These are phyloP conservation scores for Diphyllodes magnificus DNA, from an alignment of 2,113 vertebrate species.

Conservation along the genomic window DNA sequence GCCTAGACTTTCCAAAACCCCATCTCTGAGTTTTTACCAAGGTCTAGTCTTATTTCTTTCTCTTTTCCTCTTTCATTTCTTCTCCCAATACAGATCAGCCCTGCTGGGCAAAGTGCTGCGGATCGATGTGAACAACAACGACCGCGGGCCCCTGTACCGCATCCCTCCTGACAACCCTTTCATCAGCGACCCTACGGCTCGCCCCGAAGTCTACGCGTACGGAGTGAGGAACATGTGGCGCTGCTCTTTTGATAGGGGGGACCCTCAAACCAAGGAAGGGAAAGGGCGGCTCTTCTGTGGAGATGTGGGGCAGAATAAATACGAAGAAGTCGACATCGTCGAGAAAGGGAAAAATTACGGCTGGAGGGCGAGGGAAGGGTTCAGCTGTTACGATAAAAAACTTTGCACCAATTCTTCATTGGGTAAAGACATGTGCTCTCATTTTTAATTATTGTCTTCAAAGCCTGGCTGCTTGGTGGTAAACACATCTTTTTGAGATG, in stretches of 20 bases:
- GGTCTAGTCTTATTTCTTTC: not conserved
- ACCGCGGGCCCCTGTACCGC: conserved; percentile 79
- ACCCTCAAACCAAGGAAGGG: conserved; percentile 78
- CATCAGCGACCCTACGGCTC: conserved; percentile 69
- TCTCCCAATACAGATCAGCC: conserved; percentile 74
- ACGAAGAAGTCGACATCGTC: conserved; percentile 90
- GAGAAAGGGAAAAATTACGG: conserved; percentile 91
- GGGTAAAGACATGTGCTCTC: conserved; percentile 68
- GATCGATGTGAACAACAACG: conserved; percentile 83
- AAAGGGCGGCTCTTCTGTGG: conserved; percentile 93
- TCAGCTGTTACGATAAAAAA: conserved; percentile 94
- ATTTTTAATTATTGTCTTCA: not conserved
- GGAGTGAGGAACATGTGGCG: conserved; percentile 98
- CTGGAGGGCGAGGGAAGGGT: conserved; percentile 94
- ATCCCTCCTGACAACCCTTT: conserved; percentile 92
- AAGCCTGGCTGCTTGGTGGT: not conserved
- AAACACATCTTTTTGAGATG: not conserved
- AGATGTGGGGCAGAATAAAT: conserved; percentile 96
- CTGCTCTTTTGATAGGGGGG: conserved; percentile 91
- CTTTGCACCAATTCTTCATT: conserved; percentile 88
- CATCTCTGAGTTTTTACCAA: not conserved
- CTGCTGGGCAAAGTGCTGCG: conserved; percentile 94
- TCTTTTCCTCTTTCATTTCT: not conserved
- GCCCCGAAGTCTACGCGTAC: conserved; percentile 88
- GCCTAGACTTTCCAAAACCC: not conserved